Conservation (phyloP, 30 jellyfish, hydroid and myxozoan genomes). For the Chrysaora quinquecirrha region DNA sequence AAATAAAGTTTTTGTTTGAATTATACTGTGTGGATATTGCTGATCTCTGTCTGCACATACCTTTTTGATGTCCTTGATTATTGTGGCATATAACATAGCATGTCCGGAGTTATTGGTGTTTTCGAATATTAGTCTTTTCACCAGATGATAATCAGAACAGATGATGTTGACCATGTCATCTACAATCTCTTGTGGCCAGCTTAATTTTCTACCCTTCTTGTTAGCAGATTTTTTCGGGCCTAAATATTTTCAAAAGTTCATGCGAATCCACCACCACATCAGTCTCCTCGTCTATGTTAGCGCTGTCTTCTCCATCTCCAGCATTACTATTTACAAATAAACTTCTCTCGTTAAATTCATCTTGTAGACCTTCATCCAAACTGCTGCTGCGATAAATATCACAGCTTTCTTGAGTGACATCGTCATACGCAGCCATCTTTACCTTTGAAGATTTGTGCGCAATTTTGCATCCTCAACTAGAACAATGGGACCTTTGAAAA, state of each 20-base stretch:
- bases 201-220: conserved; percentile 23
- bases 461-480: background rate
- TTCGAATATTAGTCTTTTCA: background rate
- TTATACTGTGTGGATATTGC: conserved; percentile 13
- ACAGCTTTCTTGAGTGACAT: conserved; percentile 14
- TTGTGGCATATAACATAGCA: conserved; percentile 12
- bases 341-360: background rate
- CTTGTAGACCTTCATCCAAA: background rate
- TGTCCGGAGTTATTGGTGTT: conserved; percentile 21
- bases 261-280: conserved; percentile 17
- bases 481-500: conserved; percentile 6
- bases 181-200: conserved; percentile 46
- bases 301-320: too few species aligned
- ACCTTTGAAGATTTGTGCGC: background rate
- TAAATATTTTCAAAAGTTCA: conserved; percentile 22
- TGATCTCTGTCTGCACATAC: conserved; percentile 8
- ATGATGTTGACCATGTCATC: conserved; percentile 43
- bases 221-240: conserved; percentile 35
- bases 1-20: conserved; percentile 41
- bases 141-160: conserved; percentile 22
- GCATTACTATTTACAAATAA: too few species aligned
- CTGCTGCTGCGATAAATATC: conserved; percentile 25
- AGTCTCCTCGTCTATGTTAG: conserved; percentile 36
- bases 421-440: conserved; percentile 5
- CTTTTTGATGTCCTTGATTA: background rate